Evolutionary conservation across 2,797 vertebrate genomes (phyloP).

Genomic region (Rhodeus uyekii): DNA sequence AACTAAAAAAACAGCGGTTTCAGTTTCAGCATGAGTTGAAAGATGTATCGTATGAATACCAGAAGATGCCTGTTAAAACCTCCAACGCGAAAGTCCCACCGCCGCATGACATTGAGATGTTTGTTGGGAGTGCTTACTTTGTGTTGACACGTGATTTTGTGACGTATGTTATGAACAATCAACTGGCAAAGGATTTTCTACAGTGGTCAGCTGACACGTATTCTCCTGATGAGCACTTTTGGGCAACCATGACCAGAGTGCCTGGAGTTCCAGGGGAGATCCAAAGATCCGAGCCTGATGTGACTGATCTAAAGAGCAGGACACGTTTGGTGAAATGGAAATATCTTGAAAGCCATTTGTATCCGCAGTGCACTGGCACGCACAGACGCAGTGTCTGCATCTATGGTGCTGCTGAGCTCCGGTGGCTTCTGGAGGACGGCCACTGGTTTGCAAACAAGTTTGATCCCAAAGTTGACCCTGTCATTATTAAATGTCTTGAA

Average conservation of each 20-base stretch:
- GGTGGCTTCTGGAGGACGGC: constrained; percentile 86
- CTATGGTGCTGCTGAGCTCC: constrained; percentile 86
- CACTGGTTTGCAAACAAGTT: constrained; percentile 97
- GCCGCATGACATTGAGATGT: constrained; percentile 84
- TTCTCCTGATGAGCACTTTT: constrained; percentile 94
- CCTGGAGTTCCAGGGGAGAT: constrained; percentile 86
- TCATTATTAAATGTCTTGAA: constrained; percentile 87
- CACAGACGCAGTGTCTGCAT: constrained; percentile 91
- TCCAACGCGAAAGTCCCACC: constrained; percentile 74
- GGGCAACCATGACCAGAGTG: constrained; percentile 86
- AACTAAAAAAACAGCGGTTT: constrained; percentile 84
- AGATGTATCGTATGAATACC: constrained; percentile 79
- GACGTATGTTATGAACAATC: constrained; percentile 72
- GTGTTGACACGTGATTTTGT: constrained; percentile 84
- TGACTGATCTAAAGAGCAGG: constrained; percentile 90
- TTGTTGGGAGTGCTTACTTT: constrained; percentile 93
- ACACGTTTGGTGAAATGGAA: constrained; percentile 94
- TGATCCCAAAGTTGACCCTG: constrained; percentile 89
- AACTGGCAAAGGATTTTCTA: constrained; percentile 82
- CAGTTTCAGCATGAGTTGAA: constrained; percentile 81
- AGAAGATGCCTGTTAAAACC: constrained; percentile 81
- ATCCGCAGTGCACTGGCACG: constrained; percentile 87
- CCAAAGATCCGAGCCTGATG: constrained; percentile 74
- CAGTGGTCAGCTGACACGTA: constrained; percentile 89
- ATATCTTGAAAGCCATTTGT: constrained; percentile 84